These are phyloP conservation scores for Cathartes aura DNA, from an alignment of 2,113 vertebrate species.

Conservation along the genomic window DNA sequence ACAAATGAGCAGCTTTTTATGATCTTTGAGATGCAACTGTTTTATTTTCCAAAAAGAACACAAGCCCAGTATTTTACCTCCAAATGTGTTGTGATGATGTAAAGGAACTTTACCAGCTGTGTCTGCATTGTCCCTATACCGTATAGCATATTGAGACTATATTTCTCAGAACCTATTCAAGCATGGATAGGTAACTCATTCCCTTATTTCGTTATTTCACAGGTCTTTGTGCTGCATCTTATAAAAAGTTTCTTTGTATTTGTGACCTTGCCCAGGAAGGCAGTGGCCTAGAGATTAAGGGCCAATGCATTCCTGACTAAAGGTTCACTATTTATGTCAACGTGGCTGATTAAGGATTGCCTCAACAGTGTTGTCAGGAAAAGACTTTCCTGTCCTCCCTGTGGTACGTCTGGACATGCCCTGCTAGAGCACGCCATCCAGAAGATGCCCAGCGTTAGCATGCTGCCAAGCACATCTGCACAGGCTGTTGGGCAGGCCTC, in stretches of 20 bases:
- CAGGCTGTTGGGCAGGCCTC: background rate
- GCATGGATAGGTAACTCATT: background rate
- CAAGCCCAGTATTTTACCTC: background rate
- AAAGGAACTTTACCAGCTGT: background rate
- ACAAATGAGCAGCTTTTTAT: background rate
- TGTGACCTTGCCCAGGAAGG: background rate
- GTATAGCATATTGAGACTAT: accelerated
- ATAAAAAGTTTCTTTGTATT: background rate
- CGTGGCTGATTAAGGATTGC: background rate
- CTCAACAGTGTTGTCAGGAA: background rate
- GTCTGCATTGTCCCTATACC: background rate
- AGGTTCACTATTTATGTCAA: background rate
- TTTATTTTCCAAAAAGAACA: background rate
- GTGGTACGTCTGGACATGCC: background rate
- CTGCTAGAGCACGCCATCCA: background rate
- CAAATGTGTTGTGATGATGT: background rate
- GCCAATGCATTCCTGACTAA: background rate
- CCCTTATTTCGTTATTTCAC: background rate
- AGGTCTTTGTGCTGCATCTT: background rate
- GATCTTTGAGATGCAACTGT: background rate
- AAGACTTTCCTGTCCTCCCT: background rate
- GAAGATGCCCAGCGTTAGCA: background rate
- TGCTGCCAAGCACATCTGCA: accelerated
- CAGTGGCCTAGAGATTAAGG: background rate
- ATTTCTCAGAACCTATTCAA: background rate